Conservation (phyloP, 2,797 vertebrate species). For the Cyprinella venusta region DNA sequence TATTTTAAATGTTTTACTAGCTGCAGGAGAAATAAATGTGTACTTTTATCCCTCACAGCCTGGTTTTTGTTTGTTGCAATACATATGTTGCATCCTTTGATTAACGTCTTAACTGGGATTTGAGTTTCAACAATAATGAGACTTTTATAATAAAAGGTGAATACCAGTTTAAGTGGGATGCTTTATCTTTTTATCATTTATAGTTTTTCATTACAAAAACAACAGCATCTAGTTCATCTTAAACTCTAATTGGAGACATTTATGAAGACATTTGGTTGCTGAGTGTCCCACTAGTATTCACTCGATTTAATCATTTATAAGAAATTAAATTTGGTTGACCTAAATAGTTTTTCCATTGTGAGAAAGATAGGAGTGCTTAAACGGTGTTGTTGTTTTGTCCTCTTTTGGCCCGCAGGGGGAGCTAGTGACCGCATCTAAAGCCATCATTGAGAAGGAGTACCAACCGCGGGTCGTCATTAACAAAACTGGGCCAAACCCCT, state of each 20-base stretch:
- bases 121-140: not conserved
- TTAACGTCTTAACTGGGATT: not conserved
- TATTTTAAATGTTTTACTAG: not conserved
- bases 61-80: not conserved
- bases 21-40: not conserved
- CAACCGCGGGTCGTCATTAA: conserved; percentile 93
- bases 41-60: not conserved
- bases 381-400: not conserved
- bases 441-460: conserved; percentile 98
- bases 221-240: not conserved
- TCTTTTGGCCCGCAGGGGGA: conserved; percentile 83
- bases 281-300: not conserved
- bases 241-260: not conserved
- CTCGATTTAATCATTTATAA: not conserved
- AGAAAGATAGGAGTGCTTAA: not conserved
- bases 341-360: not conserved
- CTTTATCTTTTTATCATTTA: not conserved
- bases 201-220: not conserved
- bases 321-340: not conserved
- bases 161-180: not conserved
- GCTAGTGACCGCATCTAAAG: conserved; percentile 96
- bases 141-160: not conserved
- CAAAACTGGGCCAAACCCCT: conserved; percentile 96
- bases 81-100: not conserved
- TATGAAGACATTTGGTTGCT: not conserved